A percentile compares a stretch with the other conserved stretches of the same genome.
Evolutionary conservation across 1,140 invertebrate genomes (phyloP).

Genomic region (Cydia amplana): DNA sequence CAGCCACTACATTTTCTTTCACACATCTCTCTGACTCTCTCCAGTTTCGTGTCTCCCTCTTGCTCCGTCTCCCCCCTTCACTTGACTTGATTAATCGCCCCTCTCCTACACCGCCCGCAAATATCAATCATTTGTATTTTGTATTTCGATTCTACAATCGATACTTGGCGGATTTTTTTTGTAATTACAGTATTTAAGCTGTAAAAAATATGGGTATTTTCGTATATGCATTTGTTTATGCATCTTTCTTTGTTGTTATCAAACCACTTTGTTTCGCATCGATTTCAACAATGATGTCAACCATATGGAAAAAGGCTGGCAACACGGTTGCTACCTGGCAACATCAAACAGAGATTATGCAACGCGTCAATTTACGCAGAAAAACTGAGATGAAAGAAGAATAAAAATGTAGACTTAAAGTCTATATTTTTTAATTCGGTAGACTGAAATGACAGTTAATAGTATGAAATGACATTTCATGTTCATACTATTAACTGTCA

Average conservation of each 20-base stretch:
- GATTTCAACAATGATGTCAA: not conserved
- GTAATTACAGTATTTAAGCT: not conserved
- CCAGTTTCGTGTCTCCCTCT: slow-evolving; percentile 8
- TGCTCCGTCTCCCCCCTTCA: not conserved
- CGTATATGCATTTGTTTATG: not conserved
- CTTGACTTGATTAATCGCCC: slow-evolving; percentile 30
- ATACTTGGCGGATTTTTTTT: not conserved
- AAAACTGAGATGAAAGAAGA: too few species aligned
- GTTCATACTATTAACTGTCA: too few species aligned
- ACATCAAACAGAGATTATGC: not conserved
- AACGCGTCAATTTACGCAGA: too few species aligned
- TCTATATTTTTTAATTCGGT: too few species aligned
- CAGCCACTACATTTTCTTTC: slow-evolving; percentile 31
- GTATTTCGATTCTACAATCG: slow-evolving; percentile 5
- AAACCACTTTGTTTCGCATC: not conserved
- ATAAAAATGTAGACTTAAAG: too few species aligned
- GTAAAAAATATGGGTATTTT: not conserved
- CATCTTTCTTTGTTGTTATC: not conserved
- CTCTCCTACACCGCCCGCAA: slow-evolving; percentile 16
- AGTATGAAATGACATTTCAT: too few species aligned
- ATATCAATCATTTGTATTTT: slow-evolving; percentile 8
- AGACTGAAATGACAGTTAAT: too few species aligned
- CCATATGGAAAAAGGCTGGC: not conserved
- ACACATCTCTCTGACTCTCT: slow-evolving; percentile 21
- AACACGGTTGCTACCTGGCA: not conserved